phyloP scores from a whole-genome alignment of 2,888 invertebrate genomes.

The Leptopilina syphax region DNA sequence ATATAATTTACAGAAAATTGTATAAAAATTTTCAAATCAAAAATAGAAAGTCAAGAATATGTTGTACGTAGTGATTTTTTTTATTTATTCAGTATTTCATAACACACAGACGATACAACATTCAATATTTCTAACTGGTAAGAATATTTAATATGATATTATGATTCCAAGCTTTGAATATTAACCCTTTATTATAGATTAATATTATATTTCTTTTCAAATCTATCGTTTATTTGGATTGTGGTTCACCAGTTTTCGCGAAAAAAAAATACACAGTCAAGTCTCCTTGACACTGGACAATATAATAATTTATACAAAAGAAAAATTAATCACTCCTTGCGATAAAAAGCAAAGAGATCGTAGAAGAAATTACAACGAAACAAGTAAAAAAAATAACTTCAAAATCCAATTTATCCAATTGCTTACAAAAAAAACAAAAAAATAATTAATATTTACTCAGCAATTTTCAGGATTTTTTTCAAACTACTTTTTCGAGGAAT shows the following conservation, averaged over 20 bases:
- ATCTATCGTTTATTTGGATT: constrained; percentile 53
- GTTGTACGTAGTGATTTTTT: constrained; percentile 63
- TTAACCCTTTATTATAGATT: constrained; percentile 63
- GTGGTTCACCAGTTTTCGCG: constrained; percentile 30
- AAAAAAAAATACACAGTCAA: constrained; percentile 49
- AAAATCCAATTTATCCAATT: background rate
- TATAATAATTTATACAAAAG: constrained; percentile 65
- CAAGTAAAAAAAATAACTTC: background rate
- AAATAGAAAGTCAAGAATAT: background rate
- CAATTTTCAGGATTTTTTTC: background rate
- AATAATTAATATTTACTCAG: no score
- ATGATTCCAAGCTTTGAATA: constrained; percentile 66
- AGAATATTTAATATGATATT: constrained; percentile 68
- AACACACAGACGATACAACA: constrained; percentile 74
- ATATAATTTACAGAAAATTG: no score
- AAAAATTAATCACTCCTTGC: constrained; percentile 41
- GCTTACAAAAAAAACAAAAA: background rate
- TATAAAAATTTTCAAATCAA: no score
- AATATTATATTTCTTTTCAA: constrained; percentile 60
- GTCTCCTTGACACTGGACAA: constrained; percentile 63
- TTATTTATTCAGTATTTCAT: constrained; percentile 70
- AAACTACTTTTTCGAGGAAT: constrained; percentile 33
- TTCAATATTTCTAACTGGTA: constrained; percentile 71
- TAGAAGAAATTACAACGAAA: constrained; percentile 8
- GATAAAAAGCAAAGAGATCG: constrained; percentile 42